Percentiles rank a stretch among this genome's conserved stretches.
phyloP scores from a whole-genome alignment of 2,888 invertebrate species.

The Phortica okadai region DNA sequence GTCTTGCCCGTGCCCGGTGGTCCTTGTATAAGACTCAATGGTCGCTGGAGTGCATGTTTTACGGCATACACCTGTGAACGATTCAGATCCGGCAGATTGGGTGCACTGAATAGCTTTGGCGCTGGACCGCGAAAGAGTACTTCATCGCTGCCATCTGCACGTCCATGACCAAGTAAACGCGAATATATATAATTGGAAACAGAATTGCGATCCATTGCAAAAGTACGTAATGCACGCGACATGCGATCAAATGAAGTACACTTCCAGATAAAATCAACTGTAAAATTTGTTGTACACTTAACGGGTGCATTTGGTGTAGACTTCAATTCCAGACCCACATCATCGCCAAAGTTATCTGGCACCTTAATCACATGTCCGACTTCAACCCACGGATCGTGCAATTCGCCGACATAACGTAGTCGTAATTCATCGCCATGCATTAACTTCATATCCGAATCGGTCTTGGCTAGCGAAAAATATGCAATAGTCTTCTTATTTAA shows the following conservation, averaged over 20 bases:
- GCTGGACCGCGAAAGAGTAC: conserved; percentile 90
- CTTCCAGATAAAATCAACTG: conserved; percentile 99
- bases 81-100: conserved; percentile 97
- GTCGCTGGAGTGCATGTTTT: conserved; percentile 97
- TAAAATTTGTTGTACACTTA: conserved; percentile 96
- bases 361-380: conserved; percentile 98
- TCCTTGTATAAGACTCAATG: conserved; percentile 97
- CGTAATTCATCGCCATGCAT: conserved; percentile 99
- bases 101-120: conserved; percentile 98
- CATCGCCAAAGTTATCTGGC: conserved; percentile 97
- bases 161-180: conserved; percentile 94
- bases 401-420: conserved; percentile 93
- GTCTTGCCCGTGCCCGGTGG: conserved; percentile 95
- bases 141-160: conserved; percentile 96
- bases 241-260: conserved; percentile 98
- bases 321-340: conserved; percentile 97
- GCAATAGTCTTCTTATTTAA: conserved; percentile 98
- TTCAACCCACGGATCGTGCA: conserved; percentile 97
- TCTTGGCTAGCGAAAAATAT: conserved; percentile 97
- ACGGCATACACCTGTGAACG: conserved; percentile 98
- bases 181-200: conserved; percentile 99
- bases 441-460: conserved; percentile 98
- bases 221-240: conserved; percentile 95
- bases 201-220: conserved; percentile 96
- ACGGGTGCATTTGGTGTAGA: conserved; percentile 93